Evolutionary conservation across 2,113 vertebrate genomes (phyloP), one percentile per base, ranked within the genome.

Genomic region (Myrmecobius fasciatus): DNA sequence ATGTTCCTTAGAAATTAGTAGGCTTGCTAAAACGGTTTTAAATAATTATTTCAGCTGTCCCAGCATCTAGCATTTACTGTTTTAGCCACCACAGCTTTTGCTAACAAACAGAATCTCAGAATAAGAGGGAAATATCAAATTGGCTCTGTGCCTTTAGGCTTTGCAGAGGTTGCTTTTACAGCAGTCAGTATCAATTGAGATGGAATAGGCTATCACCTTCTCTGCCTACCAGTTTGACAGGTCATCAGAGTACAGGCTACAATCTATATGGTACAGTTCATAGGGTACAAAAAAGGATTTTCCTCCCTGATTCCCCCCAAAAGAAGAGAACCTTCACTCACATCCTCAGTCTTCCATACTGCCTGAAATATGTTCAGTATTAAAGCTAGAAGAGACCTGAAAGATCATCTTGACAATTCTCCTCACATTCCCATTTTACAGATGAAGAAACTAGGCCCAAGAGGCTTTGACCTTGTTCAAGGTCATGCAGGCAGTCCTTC

Each of bases 1-100:
- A 49, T 46, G 92, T 94, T 91, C 94, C 89, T 75, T 88, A 91
- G 20, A 54, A 52, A 25, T 49, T 51, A 47, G 92, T 25, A 53
- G 91, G 54, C 52, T 94, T 95, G 47, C 95, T 90, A 89, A 92
- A 92, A 93, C 51, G 48, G 46, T 25, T 91, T 56, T 56, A 89
- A 60, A 89, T 52, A 46, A 52, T 67, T 24, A 36, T 43, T 43
- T 83, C 20, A 83, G n/a, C 67, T 83, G 6, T 43, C 14, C 67
- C 14, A n/a, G 17, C 5, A 43, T 43, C 14, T 14, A 67, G 60
- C 11, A 83, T 90, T 47, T 36, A 22, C 25, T 96, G 25, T 47
- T 75, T 91, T 91, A 93, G 94, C 52, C 51, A 24, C 14, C 17
- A 88, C 53, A 88, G 90, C 51, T 4, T 52, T 89, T 91, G 54